Conservation (phyloP, 37 sponge, comb jelly and placozoan genomes). For the Cliona cf. orientalis region DNA sequence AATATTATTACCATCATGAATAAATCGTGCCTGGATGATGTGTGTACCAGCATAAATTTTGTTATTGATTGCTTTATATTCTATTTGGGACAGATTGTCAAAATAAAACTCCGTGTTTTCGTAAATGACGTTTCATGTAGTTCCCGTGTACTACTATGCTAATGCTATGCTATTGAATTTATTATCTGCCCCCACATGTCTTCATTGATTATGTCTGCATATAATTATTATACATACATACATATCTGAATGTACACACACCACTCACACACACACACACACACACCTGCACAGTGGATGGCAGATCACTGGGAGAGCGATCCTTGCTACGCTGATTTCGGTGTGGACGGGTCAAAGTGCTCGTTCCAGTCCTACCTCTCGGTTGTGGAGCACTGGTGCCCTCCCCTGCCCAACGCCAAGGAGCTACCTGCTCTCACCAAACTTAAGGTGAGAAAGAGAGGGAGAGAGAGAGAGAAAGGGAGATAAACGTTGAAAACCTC, state of each 20-base stretch:
- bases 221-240: neutral
- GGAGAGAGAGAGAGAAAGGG: too few species aligned
- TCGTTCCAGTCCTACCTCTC: slow-evolving; percentile 62
- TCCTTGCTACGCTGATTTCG: slow-evolving; percentile 54
- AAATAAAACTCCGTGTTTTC: neutral
- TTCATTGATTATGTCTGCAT: neutral
- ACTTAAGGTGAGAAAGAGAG: too few species aligned
- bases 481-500: too few species aligned
- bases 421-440: too few species aligned
- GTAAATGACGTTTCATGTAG: too few species aligned
- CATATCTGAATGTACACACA: neutral
- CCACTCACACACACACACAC: slow-evolving; percentile 5
- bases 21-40: neutral
- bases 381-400: slow-evolving; percentile 43
- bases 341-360: slow-evolving; percentile 62
- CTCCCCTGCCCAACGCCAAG: neutral
- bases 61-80: neutral
- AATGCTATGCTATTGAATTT: neutral
- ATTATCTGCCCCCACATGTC: neutral
- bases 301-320: slow-evolving; percentile 45
- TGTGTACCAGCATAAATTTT: neutral
- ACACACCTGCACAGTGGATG: slow-evolving; percentile 61
- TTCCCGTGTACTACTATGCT: neutral
- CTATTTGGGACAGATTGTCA: neutral
- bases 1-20: neutral